Evolutionary conservation across 37 sponge, comb jelly and placozoan species (phyloP).

Genomic region (Mnemiopsis leidyi): DNA sequence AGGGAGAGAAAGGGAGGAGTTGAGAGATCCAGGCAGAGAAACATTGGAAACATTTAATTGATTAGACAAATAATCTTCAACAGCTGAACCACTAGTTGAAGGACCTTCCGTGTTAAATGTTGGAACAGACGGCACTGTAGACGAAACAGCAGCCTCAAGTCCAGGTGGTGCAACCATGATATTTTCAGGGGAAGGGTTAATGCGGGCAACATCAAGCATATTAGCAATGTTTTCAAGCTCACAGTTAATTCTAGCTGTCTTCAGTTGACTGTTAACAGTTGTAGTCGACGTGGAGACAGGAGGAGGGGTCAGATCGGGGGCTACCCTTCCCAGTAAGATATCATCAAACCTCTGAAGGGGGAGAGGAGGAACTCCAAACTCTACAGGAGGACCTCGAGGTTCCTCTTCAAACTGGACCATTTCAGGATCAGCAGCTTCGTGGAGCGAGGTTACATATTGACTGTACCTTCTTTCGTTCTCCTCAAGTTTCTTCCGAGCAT

Average conservation of each 20-base stretch:
- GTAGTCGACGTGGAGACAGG: background rate
- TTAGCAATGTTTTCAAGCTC: slow-evolving; percentile 7
- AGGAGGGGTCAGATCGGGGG: background rate
- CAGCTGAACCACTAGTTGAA: too few relatives aligned
- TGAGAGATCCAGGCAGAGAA: too few relatives aligned
- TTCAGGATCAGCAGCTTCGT: background rate
- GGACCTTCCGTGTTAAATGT: too few relatives aligned
- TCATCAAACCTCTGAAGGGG: slow-evolving; percentile 30
- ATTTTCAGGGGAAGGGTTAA: too few relatives aligned
- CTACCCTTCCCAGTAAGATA: background rate
- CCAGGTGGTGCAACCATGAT: too few relatives aligned
- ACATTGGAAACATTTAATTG: too few relatives aligned
- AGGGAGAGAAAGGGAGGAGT: too few relatives aligned
- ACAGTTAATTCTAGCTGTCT: background rate
- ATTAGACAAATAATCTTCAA: too few relatives aligned
- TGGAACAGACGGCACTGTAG: too few relatives aligned
- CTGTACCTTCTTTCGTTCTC: background rate
- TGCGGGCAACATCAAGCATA: slow-evolving; percentile 24
- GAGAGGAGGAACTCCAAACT: background rate
- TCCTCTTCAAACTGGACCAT: background rate
- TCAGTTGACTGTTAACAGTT: background rate
- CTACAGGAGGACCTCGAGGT: background rate
- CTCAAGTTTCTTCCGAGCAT: background rate
- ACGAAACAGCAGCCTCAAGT: too few relatives aligned
- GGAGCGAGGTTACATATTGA: background rate